Conservation (phyloP, 2,113 vertebrate genomes). For the Sturnira hondurensis region DNA sequence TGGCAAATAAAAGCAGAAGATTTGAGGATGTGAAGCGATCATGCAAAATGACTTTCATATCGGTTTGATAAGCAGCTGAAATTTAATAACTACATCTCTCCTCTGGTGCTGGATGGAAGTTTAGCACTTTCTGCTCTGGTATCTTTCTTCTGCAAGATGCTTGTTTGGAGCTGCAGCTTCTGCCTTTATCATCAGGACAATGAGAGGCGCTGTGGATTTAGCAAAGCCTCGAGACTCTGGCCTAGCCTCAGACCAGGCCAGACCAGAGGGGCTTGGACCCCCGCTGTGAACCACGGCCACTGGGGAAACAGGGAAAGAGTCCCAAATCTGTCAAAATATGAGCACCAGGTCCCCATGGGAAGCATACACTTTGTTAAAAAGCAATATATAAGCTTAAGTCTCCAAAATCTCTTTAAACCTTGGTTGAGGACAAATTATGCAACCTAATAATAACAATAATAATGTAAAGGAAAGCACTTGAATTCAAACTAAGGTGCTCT, state of each 20-base stretch:
- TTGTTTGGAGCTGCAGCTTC: conserved; percentile 80
- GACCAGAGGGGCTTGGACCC: neutral
- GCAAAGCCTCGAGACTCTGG: conserved; percentile 62
- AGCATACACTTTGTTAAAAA: conserved; percentile 40
- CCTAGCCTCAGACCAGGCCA: conserved; percentile 60
- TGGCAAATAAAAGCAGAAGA: conserved; percentile 87
- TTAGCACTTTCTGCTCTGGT: conserved; percentile 84
- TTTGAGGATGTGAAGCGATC: conserved; percentile 86
- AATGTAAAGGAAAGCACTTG: neutral
- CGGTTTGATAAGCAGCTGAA: conserved; percentile 90
- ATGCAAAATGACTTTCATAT: conserved; percentile 90
- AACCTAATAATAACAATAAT: too few species aligned
- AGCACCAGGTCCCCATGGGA: conserved; percentile 59
- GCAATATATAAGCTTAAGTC: neutral
- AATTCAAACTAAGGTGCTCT: neutral
- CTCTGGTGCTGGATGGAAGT: conserved; percentile 85
- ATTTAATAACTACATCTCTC: conserved; percentile 90
- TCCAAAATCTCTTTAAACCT: conserved; percentile 27
- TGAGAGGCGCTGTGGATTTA: conserved; percentile 74
- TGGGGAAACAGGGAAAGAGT: conserved; percentile 62
- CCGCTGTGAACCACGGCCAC: conserved; percentile 42
- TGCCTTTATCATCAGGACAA: conserved; percentile 77
- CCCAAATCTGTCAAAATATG: conserved; percentile 59
- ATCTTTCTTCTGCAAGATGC: conserved; percentile 79
- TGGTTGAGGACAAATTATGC: neutral